A percentile compares a stretch with the other conserved stretches of the same genome.
phyloP scores from a whole-genome alignment of 2,888 invertebrate species.

The Siphonodentalium dalli region DNA sequence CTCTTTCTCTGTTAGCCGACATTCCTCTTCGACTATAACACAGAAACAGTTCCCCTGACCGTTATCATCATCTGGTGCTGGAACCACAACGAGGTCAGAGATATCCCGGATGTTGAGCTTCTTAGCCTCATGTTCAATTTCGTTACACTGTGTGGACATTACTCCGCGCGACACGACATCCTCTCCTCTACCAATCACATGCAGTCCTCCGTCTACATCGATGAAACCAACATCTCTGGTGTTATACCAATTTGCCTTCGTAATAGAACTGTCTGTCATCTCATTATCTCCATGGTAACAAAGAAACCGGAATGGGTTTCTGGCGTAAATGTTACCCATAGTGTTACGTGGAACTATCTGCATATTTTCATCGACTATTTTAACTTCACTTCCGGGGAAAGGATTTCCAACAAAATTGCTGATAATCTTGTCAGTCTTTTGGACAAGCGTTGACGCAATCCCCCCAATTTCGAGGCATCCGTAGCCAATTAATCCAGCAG shows the following conservation, averaged over 20 bases:
- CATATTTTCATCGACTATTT: slow-evolving; percentile 3
- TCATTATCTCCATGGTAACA: background rate
- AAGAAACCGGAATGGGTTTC: background rate
- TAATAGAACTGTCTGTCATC: background rate
- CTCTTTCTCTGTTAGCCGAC: no score
- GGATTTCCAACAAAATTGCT: slow-evolving; percentile 6
- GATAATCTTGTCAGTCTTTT: background rate
- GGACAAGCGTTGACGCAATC: background rate
- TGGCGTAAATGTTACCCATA: background rate
- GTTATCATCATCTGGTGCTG: no score
- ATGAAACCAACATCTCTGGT: slow-evolving; percentile 2
- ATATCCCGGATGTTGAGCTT: no score
- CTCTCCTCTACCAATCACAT: background rate
- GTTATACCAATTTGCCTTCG: background rate
- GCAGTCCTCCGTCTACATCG: background rate
- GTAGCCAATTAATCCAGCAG: no score
- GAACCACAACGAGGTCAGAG: no score
- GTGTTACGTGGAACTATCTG: background rate
- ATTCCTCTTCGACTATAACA: no score
- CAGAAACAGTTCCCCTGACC: no score
- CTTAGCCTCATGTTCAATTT: no score
- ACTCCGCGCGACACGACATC: no score
- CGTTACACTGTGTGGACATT: no score
- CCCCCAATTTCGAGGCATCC: background rate
- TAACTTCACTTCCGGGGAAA: slow-evolving; percentile 1